These are phyloP conservation scores for Crematogaster levior DNA, from an alignment of 2,888 invertebrate genomes.

Conservation along the genomic window DNA sequence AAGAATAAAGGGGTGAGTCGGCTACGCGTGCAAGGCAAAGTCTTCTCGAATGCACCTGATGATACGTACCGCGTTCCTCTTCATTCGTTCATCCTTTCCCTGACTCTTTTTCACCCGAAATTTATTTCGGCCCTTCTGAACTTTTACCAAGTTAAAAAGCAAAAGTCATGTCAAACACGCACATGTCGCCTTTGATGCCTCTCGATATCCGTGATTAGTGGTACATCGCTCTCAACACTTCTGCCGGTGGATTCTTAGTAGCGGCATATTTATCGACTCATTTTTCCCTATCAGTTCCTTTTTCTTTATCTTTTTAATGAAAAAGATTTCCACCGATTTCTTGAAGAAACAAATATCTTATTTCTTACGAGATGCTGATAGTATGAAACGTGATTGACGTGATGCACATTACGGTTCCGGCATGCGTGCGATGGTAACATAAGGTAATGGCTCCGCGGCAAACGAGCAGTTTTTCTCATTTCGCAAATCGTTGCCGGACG, in stretches of 20 bases:
- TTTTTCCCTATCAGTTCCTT: no score
- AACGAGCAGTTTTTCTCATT: slow-evolving; percentile 40
- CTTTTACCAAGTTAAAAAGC: not conserved
- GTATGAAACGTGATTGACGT: not conserved
- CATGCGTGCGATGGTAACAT: not conserved
- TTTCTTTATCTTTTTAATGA: not conserved
- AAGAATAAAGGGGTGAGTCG: slow-evolving; percentile 25
- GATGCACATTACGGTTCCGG: not conserved
- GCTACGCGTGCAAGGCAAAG: slow-evolving; percentile 3
- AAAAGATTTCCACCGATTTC: not conserved
- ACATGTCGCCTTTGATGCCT: no score
- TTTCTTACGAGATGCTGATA: not conserved
- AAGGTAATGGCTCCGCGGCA: not conserved
- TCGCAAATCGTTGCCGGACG: slow-evolving; percentile 31
- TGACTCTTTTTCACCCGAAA: slow-evolving; percentile 29
- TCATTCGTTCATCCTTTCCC: not conserved
- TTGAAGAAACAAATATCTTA: not conserved
- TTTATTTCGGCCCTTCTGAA: slow-evolving; percentile 41
- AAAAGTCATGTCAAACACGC: slow-evolving; percentile 31
- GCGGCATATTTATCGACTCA: not conserved
- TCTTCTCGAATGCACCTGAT: slow-evolving; percentile 26
- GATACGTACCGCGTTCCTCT: not conserved
- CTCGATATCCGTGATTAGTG: slow-evolving; percentile 19
- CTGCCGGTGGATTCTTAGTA: not conserved
- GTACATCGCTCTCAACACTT: slow-evolving; percentile 1